Percentiles rank a stretch among this genome's conserved stretches.
Evolutionary conservation across 2,888 invertebrate species (phyloP).

Genomic region (Agrotis segetum): DNA sequence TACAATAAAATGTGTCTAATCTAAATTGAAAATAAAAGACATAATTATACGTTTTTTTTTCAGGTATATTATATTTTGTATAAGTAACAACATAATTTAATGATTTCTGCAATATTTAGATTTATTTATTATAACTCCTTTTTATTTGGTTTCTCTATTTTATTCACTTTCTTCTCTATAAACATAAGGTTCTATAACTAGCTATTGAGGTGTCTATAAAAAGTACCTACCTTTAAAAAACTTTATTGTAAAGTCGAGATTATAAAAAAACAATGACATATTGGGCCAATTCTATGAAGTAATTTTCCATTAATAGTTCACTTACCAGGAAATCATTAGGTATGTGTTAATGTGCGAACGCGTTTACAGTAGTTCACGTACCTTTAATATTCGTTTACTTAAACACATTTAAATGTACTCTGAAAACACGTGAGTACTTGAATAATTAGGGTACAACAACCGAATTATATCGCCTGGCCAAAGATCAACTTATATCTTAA

Average conservation of each 20-base stretch:
- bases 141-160: no score
- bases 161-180: no score
- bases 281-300: constrained; percentile 6
- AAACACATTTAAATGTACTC: constrained; percentile 18
- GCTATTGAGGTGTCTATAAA: no score
- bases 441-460: constrained; percentile 17
- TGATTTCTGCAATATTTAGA: no score
- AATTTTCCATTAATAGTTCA: constrained; percentile 18
- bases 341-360: constrained; percentile 22
- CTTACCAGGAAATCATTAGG: constrained; percentile 35
- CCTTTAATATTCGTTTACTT: constrained; percentile 37
- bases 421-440: background rate
- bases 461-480: constrained; percentile 7
- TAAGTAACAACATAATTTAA: no score
- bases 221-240: no score
- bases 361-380: constrained; percentile 11
- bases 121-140: no score
- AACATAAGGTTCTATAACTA: no score
- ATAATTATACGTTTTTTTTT: no score
- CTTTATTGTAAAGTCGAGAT: background rate
- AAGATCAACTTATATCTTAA: constrained; percentile 23
- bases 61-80: no score
- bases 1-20: background rate
- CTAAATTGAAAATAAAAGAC: no score
- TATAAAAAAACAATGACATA: background rate